These are phyloP conservation scores for Chironomus riparius DNA, from an alignment of 2,888 invertebrate species.

Conservation along the genomic window DNA sequence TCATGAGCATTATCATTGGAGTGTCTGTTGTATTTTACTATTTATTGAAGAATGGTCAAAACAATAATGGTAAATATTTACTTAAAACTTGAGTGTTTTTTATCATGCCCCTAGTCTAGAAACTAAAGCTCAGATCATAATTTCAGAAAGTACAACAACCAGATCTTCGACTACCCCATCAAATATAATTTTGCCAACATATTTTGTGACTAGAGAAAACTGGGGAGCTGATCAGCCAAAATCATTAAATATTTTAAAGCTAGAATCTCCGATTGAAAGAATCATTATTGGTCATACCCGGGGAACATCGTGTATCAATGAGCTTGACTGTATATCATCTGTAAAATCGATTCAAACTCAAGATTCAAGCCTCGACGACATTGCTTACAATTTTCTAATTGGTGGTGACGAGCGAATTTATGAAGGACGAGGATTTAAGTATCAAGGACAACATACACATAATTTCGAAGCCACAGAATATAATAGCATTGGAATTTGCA, in stretches of 20 bases:
- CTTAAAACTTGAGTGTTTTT: too few relatives aligned
- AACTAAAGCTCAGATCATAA: background rate
- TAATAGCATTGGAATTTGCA: background rate
- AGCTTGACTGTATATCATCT: background rate
- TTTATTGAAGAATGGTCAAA: too few relatives aligned
- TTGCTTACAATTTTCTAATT: background rate
- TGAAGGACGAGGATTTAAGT: background rate
- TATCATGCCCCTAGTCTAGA: too few relatives aligned
- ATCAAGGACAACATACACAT: background rate
- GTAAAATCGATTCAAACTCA: background rate
- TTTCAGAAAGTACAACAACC: background rate
- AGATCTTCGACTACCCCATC: background rate
- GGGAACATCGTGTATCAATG: background rate
- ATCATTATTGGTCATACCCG: background rate
- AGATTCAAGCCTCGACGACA: background rate
- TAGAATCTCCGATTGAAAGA: background rate
- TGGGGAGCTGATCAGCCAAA: background rate
- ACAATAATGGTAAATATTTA: too few relatives aligned
- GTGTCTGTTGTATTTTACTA: too few relatives aligned
- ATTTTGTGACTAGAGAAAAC: background rate
- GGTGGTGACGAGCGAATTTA: background rate
- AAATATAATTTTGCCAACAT: background rate
- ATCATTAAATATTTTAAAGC: background rate
- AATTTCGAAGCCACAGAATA: background rate
- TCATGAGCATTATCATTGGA: too few relatives aligned